Base-by-base conservation (phyloP, 2,888 invertebrate genomes). In the Dryomyza anilis region DNA sequence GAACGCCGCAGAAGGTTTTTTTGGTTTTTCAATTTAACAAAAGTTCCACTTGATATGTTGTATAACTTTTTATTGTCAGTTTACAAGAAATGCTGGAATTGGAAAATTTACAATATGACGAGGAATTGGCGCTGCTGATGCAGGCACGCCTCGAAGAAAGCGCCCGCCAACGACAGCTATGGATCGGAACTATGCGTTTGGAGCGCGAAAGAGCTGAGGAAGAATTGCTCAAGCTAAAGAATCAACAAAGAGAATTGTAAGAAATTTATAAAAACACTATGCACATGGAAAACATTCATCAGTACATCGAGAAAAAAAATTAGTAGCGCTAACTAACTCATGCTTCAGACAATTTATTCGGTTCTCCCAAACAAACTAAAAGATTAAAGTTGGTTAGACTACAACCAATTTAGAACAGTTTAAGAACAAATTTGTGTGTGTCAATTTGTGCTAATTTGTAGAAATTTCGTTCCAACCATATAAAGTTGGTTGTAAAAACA, bases 211-310 rank as follows among this genome's bases (percentile, higher is more conserved):
- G 43, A 10, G 70, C 70, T n/a, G 65, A 67, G 23, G 67, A 70
- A 8, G 69, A 73, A 30, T 53, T 73, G 14, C 25, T 71, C 1
- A 64, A 71, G 36, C 46, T 70, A 3, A 73, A 73, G 52, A 43
- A 66, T 7, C 57, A 65, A 27, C 73, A 73, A 61, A 63, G 70
- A 65, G 67, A 70, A 52, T 43, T 72, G 73, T 72, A 68, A 36
- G 60, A 30, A 8, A 27, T 48, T 30, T 12, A 33, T 12, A 33
- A 33, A 8, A 33, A 33, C 33, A 33, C 12, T 33, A 6, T 33
- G 6, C 6, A 33, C 33, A 33, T 12, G n/a, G n/a, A n/a, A n/a
- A n/a, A n/a, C n/a, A n/a, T 33, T 33, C 8, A 16, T 57, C 29
- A 36, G 12, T 8, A 23, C 16, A 33, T 30, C 46, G 23, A 5